A percentile compares a stretch with the other conserved stretches of the same genome.
These are phyloP conservation scores for Scotopteryx bipunctaria DNA, from an alignment of 2,888 invertebrate species.

Conservation along the genomic window DNA sequence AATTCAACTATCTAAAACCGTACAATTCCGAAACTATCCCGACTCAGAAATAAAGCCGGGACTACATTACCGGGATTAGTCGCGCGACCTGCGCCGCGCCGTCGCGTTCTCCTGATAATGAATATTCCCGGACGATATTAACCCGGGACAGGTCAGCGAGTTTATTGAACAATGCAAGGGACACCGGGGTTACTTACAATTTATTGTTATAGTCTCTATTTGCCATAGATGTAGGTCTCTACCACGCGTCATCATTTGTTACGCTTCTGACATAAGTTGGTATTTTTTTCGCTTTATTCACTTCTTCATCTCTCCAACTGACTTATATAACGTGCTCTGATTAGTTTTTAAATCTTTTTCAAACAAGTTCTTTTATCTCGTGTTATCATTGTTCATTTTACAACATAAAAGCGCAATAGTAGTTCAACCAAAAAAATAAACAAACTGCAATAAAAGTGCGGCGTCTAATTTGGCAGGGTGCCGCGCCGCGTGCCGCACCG, in stretches of 20 bases:
- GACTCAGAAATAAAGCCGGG: slow-evolving; percentile 6
- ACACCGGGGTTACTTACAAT: slow-evolving; percentile 13
- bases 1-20: not conserved
- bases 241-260: too few species aligned
- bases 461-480: not conserved
- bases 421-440: too few species aligned
- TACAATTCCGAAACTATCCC: not conserved
- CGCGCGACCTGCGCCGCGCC: slow-evolving; percentile 1
- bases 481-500: not conserved
- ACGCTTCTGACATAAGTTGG: too few species aligned
- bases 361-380: too few species aligned
- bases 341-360: too few species aligned
- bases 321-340: too few species aligned
- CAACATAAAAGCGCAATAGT: too few species aligned
- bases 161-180: slow-evolving; percentile 24
- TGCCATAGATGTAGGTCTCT: too few species aligned
- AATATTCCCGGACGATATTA: slow-evolving; percentile 25
- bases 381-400: too few species aligned
- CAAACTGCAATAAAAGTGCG: not conserved
- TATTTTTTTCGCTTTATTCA: too few species aligned
- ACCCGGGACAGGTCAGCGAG: slow-evolving; percentile 16
- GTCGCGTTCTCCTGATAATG: slow-evolving; percentile 13
- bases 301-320: too few species aligned
- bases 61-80: slow-evolving; percentile 22
- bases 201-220: slow-evolving; percentile 8